Percentiles rank a stretch among this genome's conserved stretches.
These are phyloP conservation scores for Tragelaphus buxtoni DNA, from an alignment of 2,113 vertebrate species.

Conservation along the genomic window DNA sequence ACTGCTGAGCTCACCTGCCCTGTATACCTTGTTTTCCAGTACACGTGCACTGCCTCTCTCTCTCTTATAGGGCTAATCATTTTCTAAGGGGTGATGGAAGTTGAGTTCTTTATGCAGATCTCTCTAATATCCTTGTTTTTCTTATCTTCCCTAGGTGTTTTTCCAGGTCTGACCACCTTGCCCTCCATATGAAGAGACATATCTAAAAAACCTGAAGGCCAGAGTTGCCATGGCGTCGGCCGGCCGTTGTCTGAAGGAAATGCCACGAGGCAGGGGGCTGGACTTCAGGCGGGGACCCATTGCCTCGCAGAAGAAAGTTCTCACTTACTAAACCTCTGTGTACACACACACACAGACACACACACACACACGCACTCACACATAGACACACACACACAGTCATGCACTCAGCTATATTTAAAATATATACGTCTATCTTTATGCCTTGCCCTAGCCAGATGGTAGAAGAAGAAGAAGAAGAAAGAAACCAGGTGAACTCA, in stretches of 20 bases:
- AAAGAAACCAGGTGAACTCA: slow-evolving; percentile 74
- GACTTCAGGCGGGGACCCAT: slow-evolving; percentile 74
- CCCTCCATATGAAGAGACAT: slow-evolving; percentile 98
- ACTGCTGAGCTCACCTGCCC: background rate
- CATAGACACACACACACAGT: slow-evolving; percentile 76
- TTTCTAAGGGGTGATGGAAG: background rate
- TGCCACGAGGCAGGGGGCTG: slow-evolving; percentile 71
- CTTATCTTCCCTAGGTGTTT: slow-evolving; percentile 90
- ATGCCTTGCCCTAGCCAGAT: slow-evolving; percentile 84
- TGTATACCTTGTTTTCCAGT: background rate
- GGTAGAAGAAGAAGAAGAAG: slow-evolving; percentile 74
- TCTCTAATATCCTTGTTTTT: slow-evolving; percentile 43
- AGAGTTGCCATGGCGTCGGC: slow-evolving; percentile 60
- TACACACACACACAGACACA: slow-evolving; percentile 76
- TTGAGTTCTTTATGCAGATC: background rate
- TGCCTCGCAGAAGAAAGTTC: slow-evolving; percentile 80
- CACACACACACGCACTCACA: slow-evolving; percentile 65
- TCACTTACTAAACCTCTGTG: slow-evolving; percentile 80
- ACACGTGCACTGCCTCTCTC: background rate
- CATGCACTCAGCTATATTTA: slow-evolving; percentile 79
- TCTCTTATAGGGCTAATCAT: background rate
- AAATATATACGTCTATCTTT: slow-evolving; percentile 77
- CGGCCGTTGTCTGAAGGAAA: slow-evolving; percentile 71
- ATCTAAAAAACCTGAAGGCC: slow-evolving; percentile 82
- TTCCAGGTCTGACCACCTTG: slow-evolving; percentile 97